Percentiles rank a stretch among this genome's conserved stretches.
Conservation (phyloP, 2,888 invertebrate species). For the Ecdyonurus torrentis region DNA sequence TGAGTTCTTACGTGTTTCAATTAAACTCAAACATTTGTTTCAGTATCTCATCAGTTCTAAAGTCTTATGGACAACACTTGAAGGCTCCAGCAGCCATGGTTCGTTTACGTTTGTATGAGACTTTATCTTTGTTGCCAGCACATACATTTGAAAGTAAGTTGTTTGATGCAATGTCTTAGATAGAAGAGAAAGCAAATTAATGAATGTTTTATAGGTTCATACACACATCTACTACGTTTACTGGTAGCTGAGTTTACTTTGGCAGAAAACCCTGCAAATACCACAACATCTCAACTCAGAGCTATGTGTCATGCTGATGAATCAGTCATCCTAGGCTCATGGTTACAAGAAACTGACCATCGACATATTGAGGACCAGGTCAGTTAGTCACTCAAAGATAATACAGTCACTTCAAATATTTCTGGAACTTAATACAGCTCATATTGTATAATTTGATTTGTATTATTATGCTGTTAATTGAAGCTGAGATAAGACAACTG, state of each 20-base stretch:
- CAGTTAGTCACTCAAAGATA: slow-evolving; percentile 17
- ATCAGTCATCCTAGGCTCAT: slow-evolving; percentile 82
- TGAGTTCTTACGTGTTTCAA: too few relatives aligned
- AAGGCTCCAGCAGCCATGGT: slow-evolving; percentile 92
- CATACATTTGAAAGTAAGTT: slow-evolving; percentile 56
- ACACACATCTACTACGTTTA: slow-evolving; percentile 76
- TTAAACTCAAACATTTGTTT: too few relatives aligned
- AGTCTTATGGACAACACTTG: slow-evolving; percentile 77
- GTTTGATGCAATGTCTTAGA: not conserved
- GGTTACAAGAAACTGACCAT: slow-evolving; percentile 93
- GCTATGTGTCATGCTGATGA: slow-evolving; percentile 77
- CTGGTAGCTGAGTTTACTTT: slow-evolving; percentile 89
- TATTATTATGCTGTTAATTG: too few relatives aligned
- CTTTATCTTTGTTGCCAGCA: slow-evolving; percentile 58
- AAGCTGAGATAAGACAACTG: too few relatives aligned
- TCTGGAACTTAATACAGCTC: too few relatives aligned
- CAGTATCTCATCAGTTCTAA: slow-evolving; percentile 69
- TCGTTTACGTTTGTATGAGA: slow-evolving; percentile 80
- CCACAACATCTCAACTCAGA: slow-evolving; percentile 67
- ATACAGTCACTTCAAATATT: too few relatives aligned
- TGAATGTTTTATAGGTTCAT: slow-evolving; percentile 36
- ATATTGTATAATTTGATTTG: too few relatives aligned
- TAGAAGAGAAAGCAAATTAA: not conserved
- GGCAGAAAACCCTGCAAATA: slow-evolving; percentile 84
- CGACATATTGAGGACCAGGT: slow-evolving; percentile 96